phyloP scores from a whole-genome alignment of 2,888 invertebrate genomes.

The Phytoseiulus persimilis region DNA sequence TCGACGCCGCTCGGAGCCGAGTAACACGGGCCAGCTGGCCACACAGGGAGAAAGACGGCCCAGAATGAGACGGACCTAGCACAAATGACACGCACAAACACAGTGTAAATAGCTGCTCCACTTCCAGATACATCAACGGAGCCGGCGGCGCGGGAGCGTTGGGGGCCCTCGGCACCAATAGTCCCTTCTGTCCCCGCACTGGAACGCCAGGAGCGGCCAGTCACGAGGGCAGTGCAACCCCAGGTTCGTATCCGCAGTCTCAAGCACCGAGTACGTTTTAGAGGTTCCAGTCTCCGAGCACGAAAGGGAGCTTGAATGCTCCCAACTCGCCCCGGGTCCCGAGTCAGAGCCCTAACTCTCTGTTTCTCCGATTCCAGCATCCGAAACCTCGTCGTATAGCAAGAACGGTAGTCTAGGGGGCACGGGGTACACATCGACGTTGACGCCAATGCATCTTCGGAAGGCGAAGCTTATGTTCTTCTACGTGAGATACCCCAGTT shows the following conservation, averaged over 20 bases:
- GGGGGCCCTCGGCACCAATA: conserved; percentile 23
- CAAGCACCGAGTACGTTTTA: neutral
- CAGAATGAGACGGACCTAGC: neutral
- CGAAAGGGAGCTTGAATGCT: neutral
- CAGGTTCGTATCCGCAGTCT: conserved; percentile 1
- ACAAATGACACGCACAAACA: neutral
- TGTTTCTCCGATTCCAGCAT: neutral
- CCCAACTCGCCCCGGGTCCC: neutral
- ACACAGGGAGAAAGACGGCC: neutral
- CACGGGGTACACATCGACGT: conserved; percentile 64
- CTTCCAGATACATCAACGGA: conserved; percentile 25
- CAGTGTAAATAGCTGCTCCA: neutral
- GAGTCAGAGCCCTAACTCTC: neutral
- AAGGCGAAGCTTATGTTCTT: conserved; percentile 99
- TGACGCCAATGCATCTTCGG: conserved; percentile 98
- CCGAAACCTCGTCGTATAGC: conserved; percentile 32
- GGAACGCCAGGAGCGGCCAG: conserved; percentile 32
- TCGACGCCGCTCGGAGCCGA: neutral
- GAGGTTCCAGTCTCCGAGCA: neutral
- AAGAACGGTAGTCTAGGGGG: conserved; percentile 35
- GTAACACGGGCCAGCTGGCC: neutral
- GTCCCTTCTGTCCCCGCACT: conserved; percentile 35
- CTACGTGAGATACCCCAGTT: conserved; percentile 98
- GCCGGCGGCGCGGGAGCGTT: conserved; percentile 16
- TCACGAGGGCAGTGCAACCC: conserved; percentile 29